Evolutionary conservation across 1,140 invertebrate species (phyloP), one percentile per base, ranked within the genome.

Genomic region (Branchinecta lindahli): DNA sequence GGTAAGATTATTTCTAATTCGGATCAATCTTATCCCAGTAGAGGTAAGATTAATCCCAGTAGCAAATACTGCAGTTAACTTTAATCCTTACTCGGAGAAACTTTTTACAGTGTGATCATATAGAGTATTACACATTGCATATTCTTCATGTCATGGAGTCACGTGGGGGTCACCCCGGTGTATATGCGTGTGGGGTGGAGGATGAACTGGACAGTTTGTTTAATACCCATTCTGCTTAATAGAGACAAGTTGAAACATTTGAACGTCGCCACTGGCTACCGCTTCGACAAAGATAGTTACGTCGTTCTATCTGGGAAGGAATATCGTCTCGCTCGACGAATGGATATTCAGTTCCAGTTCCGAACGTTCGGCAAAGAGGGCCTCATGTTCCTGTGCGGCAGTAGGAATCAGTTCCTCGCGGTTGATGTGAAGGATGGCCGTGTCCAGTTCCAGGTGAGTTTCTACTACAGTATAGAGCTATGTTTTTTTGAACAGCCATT

Each of bases 281-380:
- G 89, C 66, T 96, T 98, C 77, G 89, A 91, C 76, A 92, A 92
- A 10, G 84, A 87, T 70, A 91, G 92, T 20, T 96, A 89, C 76
- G 87, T 87, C 0, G 84, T 88, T 2, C 75, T 94, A 0, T 83
- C 83, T 78, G 84, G 80, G 70, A 77, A 77, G 71, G 79, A 75
- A 73, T 84, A 80, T 73, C 82, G 79, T 72, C 84, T 86, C 73
- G 75, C 79, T 72, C 75, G 81, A 72, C 77, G 81, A 44, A 82
- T 85, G 45, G 78, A 84, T 75, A 79, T 96, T 75, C 77, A 83
- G 74, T 78, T 96, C 46, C 85, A 83, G 46, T 96, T 98, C 79
- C 91, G 91, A 75, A 96, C 94, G 0, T 89, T 87, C 72, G 85
- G 88, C 9, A 84, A 86, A 44, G 85, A 96, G 75, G 96, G 95